Base-by-base conservation (phyloP, 2,888 invertebrate genomes). In the Enchytraeus crypticus region DNA sequence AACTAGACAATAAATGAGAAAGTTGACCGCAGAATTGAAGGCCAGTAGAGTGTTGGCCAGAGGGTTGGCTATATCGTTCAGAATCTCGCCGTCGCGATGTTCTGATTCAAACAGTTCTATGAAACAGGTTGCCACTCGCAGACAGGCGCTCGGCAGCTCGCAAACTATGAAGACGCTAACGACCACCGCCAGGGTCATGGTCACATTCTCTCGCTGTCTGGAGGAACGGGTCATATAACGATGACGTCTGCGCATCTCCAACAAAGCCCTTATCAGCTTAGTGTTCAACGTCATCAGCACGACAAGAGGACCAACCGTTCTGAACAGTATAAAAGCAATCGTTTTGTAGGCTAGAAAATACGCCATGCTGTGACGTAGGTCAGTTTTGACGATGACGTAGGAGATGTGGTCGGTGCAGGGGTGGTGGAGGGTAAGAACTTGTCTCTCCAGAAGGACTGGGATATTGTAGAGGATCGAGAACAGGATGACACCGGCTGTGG, bases 311-410 rank as follows among this genome's bases (percentile, higher is more conserved):
- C 69, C 69, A 18, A 69, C 56, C n/a, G 67, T 56, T 18, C 68
- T 62, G 63, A 69, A 69, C 32, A 69, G 56, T 53, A 69, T 62
- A 60, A 61, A 69, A 30, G 60, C 46, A 32, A 69, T 38, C 5
- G 67, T 66, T 53, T 69, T 69, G 63, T 69, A 69, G 46, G 66
- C 61, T 4, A 69, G 43, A 54, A 67, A 66, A 56, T 69, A 69
- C 18, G 61, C 18, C 34, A 33, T 29, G 26, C 56, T 53, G 26
- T 38, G 23, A 2, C 57, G 53, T 3, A 62, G 29, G 11, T 26
- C 46, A 2, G 62, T 45, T 34, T 45, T 45, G 18, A 33, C 45
- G 11, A 34, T 32, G 3, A 23, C 34, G 2, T 53, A 21, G 5
- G 34, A n/a, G 2, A 32, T 2, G 51, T n/a, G 23, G 18, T 11